These are phyloP conservation scores for Pocillopora damicornis DNA, from an alignment of 64 coral and sea anemone species.

Conservation along the genomic window DNA sequence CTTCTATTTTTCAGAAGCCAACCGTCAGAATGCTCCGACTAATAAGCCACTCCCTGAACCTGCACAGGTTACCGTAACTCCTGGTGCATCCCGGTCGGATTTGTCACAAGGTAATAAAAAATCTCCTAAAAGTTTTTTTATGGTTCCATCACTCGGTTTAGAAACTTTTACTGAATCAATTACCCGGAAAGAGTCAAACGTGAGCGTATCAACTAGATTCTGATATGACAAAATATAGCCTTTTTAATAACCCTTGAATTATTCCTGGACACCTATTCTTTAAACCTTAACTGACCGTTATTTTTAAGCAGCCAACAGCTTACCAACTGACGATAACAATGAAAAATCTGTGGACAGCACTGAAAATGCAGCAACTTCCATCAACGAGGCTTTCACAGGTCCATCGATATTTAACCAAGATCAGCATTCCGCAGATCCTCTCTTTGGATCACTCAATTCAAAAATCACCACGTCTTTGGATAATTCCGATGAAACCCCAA, in stretches of 20 bases:
- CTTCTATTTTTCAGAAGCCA: background rate
- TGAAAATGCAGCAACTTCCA: constrained; percentile 8
- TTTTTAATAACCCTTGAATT: no score
- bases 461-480: constrained; percentile 12
- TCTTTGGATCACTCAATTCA: constrained; percentile 20
- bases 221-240: no score
- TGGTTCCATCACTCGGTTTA: no score
- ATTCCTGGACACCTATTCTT: background rate
- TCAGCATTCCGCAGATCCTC: constrained; percentile 29
- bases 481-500: background rate
- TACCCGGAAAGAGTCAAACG: background rate
- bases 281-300: background rate
- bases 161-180: background rate
- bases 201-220: no score
- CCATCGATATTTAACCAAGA: background rate
- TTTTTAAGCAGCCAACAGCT: background rate
- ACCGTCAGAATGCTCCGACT: background rate
- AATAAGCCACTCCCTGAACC: background rate
- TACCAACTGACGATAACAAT: background rate
- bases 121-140: background rate
- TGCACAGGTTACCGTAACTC: background rate
- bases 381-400: constrained; percentile 22
- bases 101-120: background rate
- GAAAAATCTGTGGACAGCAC: background rate
- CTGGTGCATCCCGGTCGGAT: constrained; percentile 1